Conservation (phyloP, 2,888 invertebrate genomes). For the Macrosiphum euphorbiae region DNA sequence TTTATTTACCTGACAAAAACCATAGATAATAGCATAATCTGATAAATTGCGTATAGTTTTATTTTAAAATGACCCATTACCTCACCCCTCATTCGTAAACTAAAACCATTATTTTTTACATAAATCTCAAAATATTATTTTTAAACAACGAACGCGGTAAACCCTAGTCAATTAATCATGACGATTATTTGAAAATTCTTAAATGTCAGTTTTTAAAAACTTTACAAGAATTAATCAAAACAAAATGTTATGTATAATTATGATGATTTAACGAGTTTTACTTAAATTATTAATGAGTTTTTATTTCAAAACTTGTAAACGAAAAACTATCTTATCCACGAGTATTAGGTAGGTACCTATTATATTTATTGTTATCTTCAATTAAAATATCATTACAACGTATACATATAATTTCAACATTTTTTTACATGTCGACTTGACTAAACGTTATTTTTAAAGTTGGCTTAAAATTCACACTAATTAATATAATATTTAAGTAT, state of each 20-base stretch:
- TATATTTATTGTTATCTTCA: background rate
- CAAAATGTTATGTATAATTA: constrained; percentile 8
- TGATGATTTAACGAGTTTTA: background rate
- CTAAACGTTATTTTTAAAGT: background rate
- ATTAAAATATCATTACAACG: background rate
- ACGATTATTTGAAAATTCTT: constrained; percentile 40
- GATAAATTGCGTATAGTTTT: constrained; percentile 19
- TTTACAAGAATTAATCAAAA: constrained; percentile 23
- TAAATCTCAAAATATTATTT: constrained; percentile 34
- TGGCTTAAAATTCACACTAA: background rate
- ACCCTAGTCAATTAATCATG: constrained; percentile 43
- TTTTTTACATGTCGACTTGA: background rate
- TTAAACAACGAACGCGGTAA: constrained; percentile 33
- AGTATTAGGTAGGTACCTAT: background rate
- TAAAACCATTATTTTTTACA: constrained; percentile 53
- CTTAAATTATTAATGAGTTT: background rate
- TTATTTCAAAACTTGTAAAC: background rate
- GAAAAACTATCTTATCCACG: background rate
- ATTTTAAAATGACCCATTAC: constrained; percentile 28
- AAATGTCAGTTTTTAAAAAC: constrained; percentile 25
- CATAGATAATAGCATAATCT: constrained; percentile 10
- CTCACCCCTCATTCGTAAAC: background rate
- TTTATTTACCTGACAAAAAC: background rate
- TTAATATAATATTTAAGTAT: background rate
- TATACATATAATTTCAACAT: background rate